Evolutionary conservation across 2,888 invertebrate species (phyloP).

Genomic region (Eupithecia abbreviata): DNA sequence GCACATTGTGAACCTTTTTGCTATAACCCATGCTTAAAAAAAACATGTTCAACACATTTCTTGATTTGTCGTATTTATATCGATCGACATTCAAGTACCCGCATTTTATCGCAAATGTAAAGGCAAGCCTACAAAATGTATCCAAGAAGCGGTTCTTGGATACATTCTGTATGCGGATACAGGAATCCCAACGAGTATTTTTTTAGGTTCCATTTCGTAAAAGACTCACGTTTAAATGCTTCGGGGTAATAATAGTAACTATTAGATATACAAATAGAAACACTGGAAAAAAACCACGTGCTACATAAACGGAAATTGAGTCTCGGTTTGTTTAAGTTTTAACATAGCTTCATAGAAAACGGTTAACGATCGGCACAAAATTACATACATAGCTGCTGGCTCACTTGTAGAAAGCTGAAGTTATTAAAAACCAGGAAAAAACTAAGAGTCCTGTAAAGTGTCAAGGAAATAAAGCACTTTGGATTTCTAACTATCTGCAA

Average conservation of each 20-base stretch:
- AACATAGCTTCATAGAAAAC: neutral
- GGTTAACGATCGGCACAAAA: neutral
- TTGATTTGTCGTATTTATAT: too few species aligned
- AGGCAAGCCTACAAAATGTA: neutral
- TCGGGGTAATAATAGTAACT: neutral
- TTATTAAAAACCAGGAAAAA: neutral
- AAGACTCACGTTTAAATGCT: neutral
- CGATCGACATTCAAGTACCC: neutral
- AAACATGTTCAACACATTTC: too few species aligned
- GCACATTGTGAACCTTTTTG: neutral
- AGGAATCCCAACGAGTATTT: too few species aligned
- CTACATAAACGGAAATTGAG: neutral
- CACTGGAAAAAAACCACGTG: neutral
- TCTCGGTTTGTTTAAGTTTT: neutral
- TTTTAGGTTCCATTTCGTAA: neutral
- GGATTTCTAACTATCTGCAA: neutral
- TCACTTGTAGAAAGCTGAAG: neutral
- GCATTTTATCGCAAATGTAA: neutral
- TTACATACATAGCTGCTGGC: neutral
- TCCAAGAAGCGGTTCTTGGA: too few species aligned
- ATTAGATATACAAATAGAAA: neutral
- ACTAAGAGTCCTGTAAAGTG: too few species aligned
- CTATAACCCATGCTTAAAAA: neutral
- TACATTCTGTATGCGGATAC: too few species aligned
- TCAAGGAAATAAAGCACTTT: neutral